A percentile compares a stretch with the other conserved stretches of the same genome.
These are phyloP conservation scores for Perca flavescens DNA, from an alignment of 2,113 vertebrate species.

Conservation along the genomic window DNA sequence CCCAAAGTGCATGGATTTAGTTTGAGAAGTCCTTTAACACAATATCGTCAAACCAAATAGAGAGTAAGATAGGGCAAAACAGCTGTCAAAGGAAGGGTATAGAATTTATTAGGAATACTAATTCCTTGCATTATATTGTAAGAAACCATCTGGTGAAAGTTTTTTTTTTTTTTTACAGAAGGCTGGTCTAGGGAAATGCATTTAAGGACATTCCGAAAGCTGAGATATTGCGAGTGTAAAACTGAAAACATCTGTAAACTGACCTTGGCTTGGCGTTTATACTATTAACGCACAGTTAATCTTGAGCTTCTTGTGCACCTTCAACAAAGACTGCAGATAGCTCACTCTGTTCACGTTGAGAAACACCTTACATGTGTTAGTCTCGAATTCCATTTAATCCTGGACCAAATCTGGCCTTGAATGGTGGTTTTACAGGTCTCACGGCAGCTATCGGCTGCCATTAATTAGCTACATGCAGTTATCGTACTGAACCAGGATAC, in stretches of 20 bases:
- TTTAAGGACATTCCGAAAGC: background rate
- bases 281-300: background rate
- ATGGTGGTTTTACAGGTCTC: slow-evolving; percentile 5
- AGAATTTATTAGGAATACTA: background rate
- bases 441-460: background rate
- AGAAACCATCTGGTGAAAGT: background rate
- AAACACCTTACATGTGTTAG: slow-evolving; percentile 1
- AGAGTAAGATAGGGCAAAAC: background rate
- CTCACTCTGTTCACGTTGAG: background rate
- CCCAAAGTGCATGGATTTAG: too few species aligned
- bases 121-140: background rate
- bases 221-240: background rate
- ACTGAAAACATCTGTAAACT: slow-evolving; percentile 30
- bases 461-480: slow-evolving; percentile 7
- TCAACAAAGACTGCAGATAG: slow-evolving; percentile 10
- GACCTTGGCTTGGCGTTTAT: background rate
- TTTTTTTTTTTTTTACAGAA: background rate
- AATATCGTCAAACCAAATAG: too few species aligned
- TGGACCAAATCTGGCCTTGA: background rate
- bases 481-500: slow-evolving; percentile 4
- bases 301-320: background rate
- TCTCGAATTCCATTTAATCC: slow-evolving; percentile 36
- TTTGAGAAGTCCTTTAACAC: too few species aligned
- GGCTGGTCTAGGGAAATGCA: background rate
- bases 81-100: background rate